These are phyloP conservation scores for Allolobophora icterica DNA, from an alignment of 2,888 invertebrate genomes.

Conservation along the genomic window DNA sequence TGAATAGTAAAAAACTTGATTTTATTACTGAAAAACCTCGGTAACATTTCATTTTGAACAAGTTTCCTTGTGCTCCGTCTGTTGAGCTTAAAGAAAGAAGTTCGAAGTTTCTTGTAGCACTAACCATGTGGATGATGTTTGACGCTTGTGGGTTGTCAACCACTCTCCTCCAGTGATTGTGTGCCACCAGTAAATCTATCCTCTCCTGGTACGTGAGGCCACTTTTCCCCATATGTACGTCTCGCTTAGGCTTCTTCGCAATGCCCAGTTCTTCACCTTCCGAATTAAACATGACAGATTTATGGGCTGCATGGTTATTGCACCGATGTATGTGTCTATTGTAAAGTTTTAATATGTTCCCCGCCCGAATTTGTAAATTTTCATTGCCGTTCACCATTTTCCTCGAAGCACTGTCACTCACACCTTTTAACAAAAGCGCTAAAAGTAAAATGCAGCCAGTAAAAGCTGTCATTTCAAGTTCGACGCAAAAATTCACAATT, in stretches of 20 bases:
- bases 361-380: background rate
- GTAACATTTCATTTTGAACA: background rate
- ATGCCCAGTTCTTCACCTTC: background rate
- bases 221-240: background rate
- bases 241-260: background rate
- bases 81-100: background rate
- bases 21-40: no score
- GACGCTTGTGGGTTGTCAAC: background rate
- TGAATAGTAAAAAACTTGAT: background rate
- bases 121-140: conserved; percentile 5
- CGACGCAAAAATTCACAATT: background rate
- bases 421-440: background rate
- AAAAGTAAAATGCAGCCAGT: conserved; percentile 11
- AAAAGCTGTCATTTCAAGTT: background rate
- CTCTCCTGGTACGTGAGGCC: background rate
- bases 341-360: background rate
- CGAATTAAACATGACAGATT: conserved; percentile 1
- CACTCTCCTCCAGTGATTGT: conserved; percentile 4
- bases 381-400: background rate
- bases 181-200: background rate
- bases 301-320: background rate
- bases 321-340: background rate
- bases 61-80: background rate
- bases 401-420: background rate
- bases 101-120: background rate